These are phyloP conservation scores for Rutilus rutilus DNA, from an alignment of 2,113 vertebrate species.

Conservation along the genomic window DNA sequence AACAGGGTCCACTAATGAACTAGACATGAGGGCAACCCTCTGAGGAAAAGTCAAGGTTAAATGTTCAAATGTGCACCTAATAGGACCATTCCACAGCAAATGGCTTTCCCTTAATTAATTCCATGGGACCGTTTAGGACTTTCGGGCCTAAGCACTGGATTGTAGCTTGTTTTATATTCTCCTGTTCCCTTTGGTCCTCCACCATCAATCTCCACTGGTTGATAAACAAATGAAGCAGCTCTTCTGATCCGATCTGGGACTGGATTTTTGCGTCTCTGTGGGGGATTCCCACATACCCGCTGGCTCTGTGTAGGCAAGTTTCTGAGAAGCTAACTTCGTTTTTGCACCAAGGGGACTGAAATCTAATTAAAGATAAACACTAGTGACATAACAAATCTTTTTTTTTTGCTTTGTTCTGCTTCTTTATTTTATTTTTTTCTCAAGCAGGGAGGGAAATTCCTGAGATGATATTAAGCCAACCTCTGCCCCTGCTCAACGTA, in stretches of 20 bases:
- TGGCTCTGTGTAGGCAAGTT: background rate
- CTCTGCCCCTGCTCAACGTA: background rate
- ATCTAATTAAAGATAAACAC: constrained; percentile 48
- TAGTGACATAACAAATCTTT: constrained; percentile 47
- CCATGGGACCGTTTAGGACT: constrained; percentile 31
- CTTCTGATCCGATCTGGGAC: constrained; percentile 25
- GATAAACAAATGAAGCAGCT: constrained; percentile 27
- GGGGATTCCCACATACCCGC: constrained; percentile 30
- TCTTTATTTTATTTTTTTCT: constrained; percentile 24
- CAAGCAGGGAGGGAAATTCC: constrained; percentile 37
- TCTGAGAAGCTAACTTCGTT: background rate
- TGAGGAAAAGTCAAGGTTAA: constrained; percentile 57
- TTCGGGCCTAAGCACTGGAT: constrained; percentile 9
- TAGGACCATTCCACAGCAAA: constrained; percentile 49
- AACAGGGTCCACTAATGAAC: constrained; percentile 46
- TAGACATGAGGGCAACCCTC: constrained; percentile 35
- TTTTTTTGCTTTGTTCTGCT: constrained; percentile 20
- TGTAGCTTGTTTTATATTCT: constrained; percentile 12
- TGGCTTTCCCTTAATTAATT: constrained; percentile 57
- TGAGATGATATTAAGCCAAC: constrained; percentile 34
- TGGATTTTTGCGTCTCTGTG: background rate
- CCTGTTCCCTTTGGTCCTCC: constrained; percentile 9
- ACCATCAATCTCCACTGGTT: constrained; percentile 39
- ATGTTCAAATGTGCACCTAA: constrained; percentile 57
- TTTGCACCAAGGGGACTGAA: constrained; percentile 19